phyloP scores from a whole-genome alignment of 2,113 vertebrate genomes.

The Empidonax alnorum region DNA sequence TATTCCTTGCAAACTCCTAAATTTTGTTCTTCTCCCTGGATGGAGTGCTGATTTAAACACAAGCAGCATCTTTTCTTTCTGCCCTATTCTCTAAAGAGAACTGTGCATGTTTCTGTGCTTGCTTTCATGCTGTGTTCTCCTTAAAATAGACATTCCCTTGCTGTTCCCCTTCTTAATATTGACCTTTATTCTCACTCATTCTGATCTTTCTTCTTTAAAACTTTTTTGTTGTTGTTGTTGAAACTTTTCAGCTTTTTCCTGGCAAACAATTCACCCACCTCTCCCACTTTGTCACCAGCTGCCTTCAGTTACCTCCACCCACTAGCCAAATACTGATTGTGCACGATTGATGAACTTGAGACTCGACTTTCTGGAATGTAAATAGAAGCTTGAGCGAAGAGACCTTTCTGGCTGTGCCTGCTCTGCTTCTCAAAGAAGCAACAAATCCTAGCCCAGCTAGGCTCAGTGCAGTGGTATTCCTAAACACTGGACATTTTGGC shows the following conservation, averaged over 20 bases:
- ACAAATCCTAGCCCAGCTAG: not conserved
- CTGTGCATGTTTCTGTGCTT: not conserved
- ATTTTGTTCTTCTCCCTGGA: not conserved
- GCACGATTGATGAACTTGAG: not conserved
- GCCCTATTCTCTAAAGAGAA: not conserved
- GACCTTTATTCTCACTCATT: not conserved
- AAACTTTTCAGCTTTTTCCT: not conserved
- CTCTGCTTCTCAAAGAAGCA: not conserved
- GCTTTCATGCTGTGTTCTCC: not conserved
- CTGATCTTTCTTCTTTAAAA: not conserved
- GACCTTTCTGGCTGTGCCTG: not conserved
- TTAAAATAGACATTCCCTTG: not conserved
- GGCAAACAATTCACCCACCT: not conserved
- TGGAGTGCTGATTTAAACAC: not conserved
- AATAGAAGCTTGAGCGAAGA: not conserved
- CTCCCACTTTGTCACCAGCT: not conserved
- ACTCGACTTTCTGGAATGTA: not conserved
- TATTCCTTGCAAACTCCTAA: not conserved
- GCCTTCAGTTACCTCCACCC: conserved; percentile 6
- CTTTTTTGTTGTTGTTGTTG: not conserved
- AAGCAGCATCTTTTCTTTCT: not conserved
- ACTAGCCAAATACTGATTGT: conserved; percentile 23
- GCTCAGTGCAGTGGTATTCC: not conserved
- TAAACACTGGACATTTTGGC: fast-evolving
- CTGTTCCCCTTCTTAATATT: not conserved